These are phyloP conservation scores for Homalodisca vitripennis DNA, from an alignment of 1,140 invertebrate genomes.

Conservation along the genomic window DNA sequence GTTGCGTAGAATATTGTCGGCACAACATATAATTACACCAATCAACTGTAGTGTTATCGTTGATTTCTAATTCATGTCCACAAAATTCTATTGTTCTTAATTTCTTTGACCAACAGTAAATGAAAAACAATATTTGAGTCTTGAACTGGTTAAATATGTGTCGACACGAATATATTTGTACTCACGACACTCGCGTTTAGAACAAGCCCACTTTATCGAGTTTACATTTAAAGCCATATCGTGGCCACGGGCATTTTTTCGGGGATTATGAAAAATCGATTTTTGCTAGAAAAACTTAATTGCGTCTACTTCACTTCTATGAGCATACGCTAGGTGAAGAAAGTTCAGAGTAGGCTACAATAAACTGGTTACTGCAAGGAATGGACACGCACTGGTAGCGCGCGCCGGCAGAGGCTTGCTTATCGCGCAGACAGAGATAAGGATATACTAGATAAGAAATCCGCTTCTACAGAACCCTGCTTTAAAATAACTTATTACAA, in stretches of 20 bases:
- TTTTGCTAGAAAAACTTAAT: too few relatives aligned
- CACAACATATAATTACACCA: conserved; percentile 23
- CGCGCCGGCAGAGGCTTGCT: too few relatives aligned
- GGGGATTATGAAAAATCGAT: conserved; percentile 7
- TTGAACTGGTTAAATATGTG: conserved; percentile 4
- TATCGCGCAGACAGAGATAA: too few relatives aligned
- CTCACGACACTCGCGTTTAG: background rate
- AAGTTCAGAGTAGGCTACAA: too few relatives aligned
- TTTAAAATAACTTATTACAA: too few relatives aligned
- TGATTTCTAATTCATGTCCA: conserved; percentile 6
- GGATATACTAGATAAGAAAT: too few relatives aligned
- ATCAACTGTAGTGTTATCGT: conserved; percentile 22
- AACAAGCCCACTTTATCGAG: background rate
- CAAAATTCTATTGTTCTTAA: conserved; percentile 11
- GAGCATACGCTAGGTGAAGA: too few relatives aligned
- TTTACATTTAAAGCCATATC: conserved; percentile 3
- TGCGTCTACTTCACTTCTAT: too few relatives aligned
- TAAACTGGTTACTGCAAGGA: too few relatives aligned
- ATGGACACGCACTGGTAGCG: too few relatives aligned
- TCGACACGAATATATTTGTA: conserved; percentile 6
- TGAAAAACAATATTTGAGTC: conserved; percentile 16
- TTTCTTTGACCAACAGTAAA: conserved; percentile 26
- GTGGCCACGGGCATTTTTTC: conserved; percentile 11
- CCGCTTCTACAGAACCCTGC: too few relatives aligned
- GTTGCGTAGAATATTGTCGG: background rate